These are phyloP conservation scores for Leptatherina wallacei DNA, from an alignment of 2,797 vertebrate species.

Conservation along the genomic window DNA sequence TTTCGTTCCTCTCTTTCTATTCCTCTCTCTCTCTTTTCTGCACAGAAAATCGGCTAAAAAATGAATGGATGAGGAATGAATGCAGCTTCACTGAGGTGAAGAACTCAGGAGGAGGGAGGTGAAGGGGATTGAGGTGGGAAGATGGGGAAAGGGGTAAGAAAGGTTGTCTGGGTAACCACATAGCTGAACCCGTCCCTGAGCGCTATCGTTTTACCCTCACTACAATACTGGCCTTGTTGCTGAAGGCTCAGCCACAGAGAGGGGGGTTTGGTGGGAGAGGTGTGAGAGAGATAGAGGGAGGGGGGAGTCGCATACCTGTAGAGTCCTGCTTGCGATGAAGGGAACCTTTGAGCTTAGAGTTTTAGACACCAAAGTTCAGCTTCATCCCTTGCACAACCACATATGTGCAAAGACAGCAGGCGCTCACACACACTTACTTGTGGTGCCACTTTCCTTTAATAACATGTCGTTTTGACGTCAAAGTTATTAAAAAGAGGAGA, in stretches of 20 bases:
- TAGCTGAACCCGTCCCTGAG: conserved; percentile 77
- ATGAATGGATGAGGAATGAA: conserved; percentile 64
- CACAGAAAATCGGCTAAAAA: conserved; percentile 35
- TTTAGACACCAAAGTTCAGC: conserved; percentile 46
- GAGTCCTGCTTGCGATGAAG: conserved; percentile 75
- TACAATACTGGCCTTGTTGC: conserved; percentile 85
- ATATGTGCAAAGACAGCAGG: conserved; percentile 9
- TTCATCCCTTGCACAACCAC: conserved; percentile 45
- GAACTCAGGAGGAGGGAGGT: conserved; percentile 5
- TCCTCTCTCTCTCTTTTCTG: conserved; percentile 10
- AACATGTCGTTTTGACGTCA: conserved; percentile 32
- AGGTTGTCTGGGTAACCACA: conserved; percentile 78
- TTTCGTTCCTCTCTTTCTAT: conserved; percentile 36
- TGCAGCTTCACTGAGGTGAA: conserved; percentile 59
- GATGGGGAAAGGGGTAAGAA: conserved; percentile 32
- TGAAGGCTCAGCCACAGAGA: conserved; percentile 60
- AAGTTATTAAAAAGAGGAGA: conserved; percentile 46
- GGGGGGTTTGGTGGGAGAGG: conserved; percentile 1
- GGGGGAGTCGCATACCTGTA: conserved; percentile 72
- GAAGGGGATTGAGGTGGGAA: conserved; percentile 23
- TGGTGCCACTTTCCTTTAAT: conserved; percentile 22
- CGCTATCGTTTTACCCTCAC: conserved; percentile 79
- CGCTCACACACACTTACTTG: background rate
- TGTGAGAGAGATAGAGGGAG: conserved; percentile 1
- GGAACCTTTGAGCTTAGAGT: conserved; percentile 71